Evolutionary conservation across 2,797 vertebrate genomes (phyloP), one percentile per base, ranked within the genome.

Genomic region (Enoplosus armatus): DNA sequence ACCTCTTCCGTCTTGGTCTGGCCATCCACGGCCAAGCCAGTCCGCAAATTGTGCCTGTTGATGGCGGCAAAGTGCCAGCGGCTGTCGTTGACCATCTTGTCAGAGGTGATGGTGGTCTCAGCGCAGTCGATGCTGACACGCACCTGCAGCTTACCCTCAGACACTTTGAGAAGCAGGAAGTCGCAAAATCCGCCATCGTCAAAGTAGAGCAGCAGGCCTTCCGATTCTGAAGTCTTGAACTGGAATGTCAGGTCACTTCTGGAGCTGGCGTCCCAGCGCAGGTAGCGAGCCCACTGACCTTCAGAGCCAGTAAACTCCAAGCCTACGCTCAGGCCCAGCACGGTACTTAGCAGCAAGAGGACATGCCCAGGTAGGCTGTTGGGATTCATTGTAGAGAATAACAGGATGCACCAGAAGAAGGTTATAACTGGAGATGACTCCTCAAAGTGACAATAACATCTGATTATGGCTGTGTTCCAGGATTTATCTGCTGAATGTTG

Each of bases 151-250:
- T 94, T 96, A 33, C 98, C 98, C n/a, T 96, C 94, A 3, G 94
- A 94, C 10, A 99, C 85, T 0, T 93, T 93, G 64, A 99, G 95
- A 31, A 97, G 96, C 61, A 99, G 95, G 83, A 99, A 99, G 93
- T 99, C 98, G 48, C 98, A 99, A 87, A 95, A 97, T 31, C 98
- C 98, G 0, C 97, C 97, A 0, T 99, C 98, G 5, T 99, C 98
- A 12, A 99, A 97, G 93, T 99, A 99, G 71, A 99, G 95, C 14
- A 99, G 87, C 75, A 99, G 95, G 82, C 97, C 98, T 5, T 97
- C 92, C 12, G 98, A 96, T 47, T 96, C 86, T 0, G 97, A 96
- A 59, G 98, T 99, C 94, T 99, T 98, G 93, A 99, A 95, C 89
- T 97, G 97, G 89, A 99, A 98, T 43, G 96, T 99, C 87, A 99